A percentile compares a stretch with the other conserved stretches of the same genome.
These are phyloP conservation scores for Merodon equestris DNA, from an alignment of 2,888 invertebrate species.

Conservation along the genomic window DNA sequence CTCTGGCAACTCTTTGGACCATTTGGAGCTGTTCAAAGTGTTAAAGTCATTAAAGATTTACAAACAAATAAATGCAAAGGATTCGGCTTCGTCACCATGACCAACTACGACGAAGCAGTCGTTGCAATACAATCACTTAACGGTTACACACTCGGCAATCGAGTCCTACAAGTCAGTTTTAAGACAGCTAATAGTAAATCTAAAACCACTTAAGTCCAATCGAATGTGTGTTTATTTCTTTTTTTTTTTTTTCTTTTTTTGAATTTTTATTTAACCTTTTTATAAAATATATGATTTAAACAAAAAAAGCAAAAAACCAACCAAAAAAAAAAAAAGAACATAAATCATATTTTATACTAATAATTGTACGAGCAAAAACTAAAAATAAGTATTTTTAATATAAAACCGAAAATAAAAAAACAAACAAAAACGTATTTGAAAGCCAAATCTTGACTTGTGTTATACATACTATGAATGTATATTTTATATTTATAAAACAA, in stretches of 20 bases:
- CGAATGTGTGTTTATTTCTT: slow-evolving; percentile 38
- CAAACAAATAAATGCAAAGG: slow-evolving; percentile 97
- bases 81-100: slow-evolving; percentile 97
- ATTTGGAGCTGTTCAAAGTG: slow-evolving; percentile 95
- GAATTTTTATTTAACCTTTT: slow-evolving; percentile 21
- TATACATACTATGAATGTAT: slow-evolving; percentile 48
- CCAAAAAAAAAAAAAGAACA: too few relatives aligned
- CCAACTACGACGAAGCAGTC: slow-evolving; percentile 95
- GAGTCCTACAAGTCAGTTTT: slow-evolving; percentile 95
- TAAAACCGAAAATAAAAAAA: slow-evolving; percentile 28
- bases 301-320: too few relatives aligned
- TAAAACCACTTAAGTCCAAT: slow-evolving; percentile 74
- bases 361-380: slow-evolving; percentile 44
- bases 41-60: slow-evolving; percentile 94
- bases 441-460: slow-evolving; percentile 63
- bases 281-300: slow-evolving; percentile 21
- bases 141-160: slow-evolving; percentile 93
- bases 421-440: slow-evolving; percentile 33
- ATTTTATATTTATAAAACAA: slow-evolving; percentile 52
- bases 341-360: slow-evolving; percentile 44
- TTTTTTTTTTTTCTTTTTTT: slow-evolving; percentile 22
- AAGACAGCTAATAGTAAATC: slow-evolving; percentile 91
- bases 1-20: slow-evolving; percentile 97
- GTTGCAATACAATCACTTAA: slow-evolving; percentile 95
- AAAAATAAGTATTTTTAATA: slow-evolving; percentile 43